phyloP scores from a whole-genome alignment of 2,113 vertebrate species.

The Apteryx mantelli region DNA sequence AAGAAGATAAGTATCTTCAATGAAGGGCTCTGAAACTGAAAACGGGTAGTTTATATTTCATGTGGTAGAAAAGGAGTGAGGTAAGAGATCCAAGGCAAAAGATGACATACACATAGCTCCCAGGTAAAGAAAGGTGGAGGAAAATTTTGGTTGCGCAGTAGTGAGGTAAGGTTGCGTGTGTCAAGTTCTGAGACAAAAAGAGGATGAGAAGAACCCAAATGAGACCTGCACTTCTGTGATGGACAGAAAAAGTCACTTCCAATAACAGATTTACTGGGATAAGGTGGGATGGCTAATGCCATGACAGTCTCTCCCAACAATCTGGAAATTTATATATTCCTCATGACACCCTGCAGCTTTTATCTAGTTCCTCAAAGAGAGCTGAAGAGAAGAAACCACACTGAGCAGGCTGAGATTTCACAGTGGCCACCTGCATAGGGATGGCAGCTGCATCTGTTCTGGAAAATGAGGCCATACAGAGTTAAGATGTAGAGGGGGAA shows the following conservation, averaged over 20 bases:
- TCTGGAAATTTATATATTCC: not conserved
- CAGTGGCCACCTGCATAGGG: not conserved
- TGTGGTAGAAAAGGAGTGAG: not conserved
- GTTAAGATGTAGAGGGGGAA: not conserved
- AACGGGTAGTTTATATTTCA: not conserved
- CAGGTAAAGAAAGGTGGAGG: not conserved
- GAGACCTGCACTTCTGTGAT: not conserved
- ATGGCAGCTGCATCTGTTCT: not conserved
- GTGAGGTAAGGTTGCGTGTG: not conserved
- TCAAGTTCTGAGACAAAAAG: not conserved
- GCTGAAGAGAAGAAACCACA: not conserved
- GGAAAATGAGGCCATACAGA: not conserved
- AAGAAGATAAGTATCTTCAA: not conserved
- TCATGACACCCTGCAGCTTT: not conserved
- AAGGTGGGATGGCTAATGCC: not conserved
- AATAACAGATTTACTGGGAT: not conserved
- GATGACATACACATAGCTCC: not conserved
- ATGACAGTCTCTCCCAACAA: not conserved
- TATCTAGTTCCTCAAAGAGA: not conserved
- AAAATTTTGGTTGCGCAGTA: not conserved
- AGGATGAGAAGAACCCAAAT: not conserved
- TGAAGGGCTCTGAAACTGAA: not conserved
- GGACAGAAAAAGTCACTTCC: not conserved
- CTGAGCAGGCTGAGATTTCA: not conserved
- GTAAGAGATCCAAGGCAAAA: not conserved